These are phyloP conservation scores for Scelioninae gen. 2 DNA, from an alignment of 2,888 invertebrate genomes.

Conservation along the genomic window DNA sequence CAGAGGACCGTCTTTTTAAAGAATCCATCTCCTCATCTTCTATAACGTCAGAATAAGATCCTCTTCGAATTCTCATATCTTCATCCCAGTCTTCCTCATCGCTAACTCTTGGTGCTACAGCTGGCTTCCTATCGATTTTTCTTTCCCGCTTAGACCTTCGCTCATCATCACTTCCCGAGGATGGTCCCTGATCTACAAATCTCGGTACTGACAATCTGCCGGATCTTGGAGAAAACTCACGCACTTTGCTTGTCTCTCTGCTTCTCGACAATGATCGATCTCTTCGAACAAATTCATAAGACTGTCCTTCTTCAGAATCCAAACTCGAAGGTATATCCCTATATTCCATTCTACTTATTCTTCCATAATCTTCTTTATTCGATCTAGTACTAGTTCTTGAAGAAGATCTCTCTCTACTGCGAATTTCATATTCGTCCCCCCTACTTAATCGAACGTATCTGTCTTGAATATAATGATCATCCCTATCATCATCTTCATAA, in stretches of 20 bases:
- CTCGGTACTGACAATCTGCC: conserved; percentile 61
- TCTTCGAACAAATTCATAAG: conserved; percentile 64
- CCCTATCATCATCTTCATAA: conserved; percentile 25
- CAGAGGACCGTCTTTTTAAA: conserved; percentile 71
- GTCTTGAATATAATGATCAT: conserved; percentile 40
- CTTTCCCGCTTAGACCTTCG: conserved; percentile 26
- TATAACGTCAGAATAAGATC: conserved; percentile 61
- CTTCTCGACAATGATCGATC: conserved; percentile 64
- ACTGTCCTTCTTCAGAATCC: conserved; percentile 64
- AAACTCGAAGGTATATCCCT: conserved; percentile 59
- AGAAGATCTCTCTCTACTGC: conserved; percentile 44
- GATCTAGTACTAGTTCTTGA: conserved; percentile 46
- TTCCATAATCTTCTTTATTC: conserved; percentile 42
- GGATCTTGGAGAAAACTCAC: conserved; percentile 55
- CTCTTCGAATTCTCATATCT: conserved; percentile 67
- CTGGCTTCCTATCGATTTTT: conserved; percentile 52
- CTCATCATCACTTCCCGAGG: conserved; percentile 71
- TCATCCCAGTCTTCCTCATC: conserved; percentile 73
- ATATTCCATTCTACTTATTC: conserved; percentile 35
- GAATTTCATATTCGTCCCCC: conserved; percentile 42
- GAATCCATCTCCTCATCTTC: conserved; percentile 66
- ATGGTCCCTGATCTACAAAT: conserved; percentile 63
- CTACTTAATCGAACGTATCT: conserved; percentile 37
- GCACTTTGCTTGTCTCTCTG: conserved; percentile 60
- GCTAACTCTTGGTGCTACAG: conserved; percentile 65